Conservation (phyloP, 2,113 vertebrate species). For the Zosterops pallidus region DNA sequence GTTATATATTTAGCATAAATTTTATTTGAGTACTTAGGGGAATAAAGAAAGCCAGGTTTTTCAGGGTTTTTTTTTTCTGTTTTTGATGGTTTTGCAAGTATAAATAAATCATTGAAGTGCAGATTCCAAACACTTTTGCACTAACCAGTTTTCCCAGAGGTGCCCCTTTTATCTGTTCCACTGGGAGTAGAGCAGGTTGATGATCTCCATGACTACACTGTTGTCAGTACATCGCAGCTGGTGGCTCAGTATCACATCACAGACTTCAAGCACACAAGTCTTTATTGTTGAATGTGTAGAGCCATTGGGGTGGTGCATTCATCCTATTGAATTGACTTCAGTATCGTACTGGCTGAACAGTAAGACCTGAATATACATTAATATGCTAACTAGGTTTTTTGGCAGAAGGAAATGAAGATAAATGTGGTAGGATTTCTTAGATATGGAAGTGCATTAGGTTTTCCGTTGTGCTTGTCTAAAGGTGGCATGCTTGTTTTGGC, state of each 20-base stretch:
- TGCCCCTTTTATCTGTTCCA: slow-evolving; percentile 20
- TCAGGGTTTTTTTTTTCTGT: rapidly evolving
- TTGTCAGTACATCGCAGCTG: slow-evolving; percentile 44
- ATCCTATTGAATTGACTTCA: slow-evolving; percentile 27
- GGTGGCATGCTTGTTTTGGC: neutral
- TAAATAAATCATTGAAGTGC: slow-evolving; percentile 42
- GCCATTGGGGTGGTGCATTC: neutral
- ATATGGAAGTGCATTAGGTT: neutral
- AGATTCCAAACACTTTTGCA: slow-evolving; percentile 1
- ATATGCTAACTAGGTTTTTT: slow-evolving; percentile 43
- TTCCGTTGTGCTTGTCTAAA: neutral
- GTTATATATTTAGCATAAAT: slow-evolving; percentile 13
- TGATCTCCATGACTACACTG: slow-evolving; percentile 49
- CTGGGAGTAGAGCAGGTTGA: slow-evolving; percentile 20
- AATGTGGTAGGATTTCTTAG: neutral
- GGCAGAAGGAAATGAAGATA: slow-evolving; percentile 17
- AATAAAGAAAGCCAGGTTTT: neutral
- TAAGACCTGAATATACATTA: slow-evolving; percentile 38
- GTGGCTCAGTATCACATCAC: slow-evolving; percentile 31
- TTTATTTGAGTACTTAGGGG: neutral
- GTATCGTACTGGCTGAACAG: slow-evolving; percentile 18
- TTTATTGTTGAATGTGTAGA: slow-evolving; percentile 9
- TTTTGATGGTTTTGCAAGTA: slow-evolving; percentile 16
- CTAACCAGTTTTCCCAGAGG: slow-evolving; percentile 38
- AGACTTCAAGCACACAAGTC: neutral